Evolutionary conservation across 2,113 vertebrate species (phyloP), one percentile per base, ranked within the genome.

Genomic region (Chloropsis hardwickii): DNA sequence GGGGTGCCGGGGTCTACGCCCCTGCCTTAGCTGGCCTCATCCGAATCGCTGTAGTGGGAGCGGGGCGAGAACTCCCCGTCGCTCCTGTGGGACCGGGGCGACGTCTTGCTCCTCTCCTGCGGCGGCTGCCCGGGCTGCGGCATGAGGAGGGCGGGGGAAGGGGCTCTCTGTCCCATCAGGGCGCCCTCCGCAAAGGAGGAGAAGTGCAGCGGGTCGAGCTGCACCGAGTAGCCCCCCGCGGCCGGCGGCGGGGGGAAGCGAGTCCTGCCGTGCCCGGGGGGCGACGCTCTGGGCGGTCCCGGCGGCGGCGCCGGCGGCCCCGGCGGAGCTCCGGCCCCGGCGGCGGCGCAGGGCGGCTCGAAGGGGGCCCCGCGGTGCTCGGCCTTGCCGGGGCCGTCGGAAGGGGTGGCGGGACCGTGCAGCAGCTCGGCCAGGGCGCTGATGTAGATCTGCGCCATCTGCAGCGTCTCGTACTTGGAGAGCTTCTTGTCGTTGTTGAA

Each of bases 391-490:
- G 92, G 87, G 47, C 91, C 47, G 95, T 96, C 81, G 61, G 93
- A 14, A 80, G 95, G 33, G 86, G 97, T n/a, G 90, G 92, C 31
- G 95, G 98, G 91, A 37, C 96, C 97, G 73, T 99, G 96, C 35
- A 99, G 98, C 77, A 99, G 98, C 58, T 99, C 99, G 7, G 99
- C 99, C 92, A 99, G 96, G 10, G 99, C 99, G 91, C 98, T 99
- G 97, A 99, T 99, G 98, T 99, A 99, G 97, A 99, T 99, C 96
- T 99, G 99, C 23, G 99, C 99, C 99, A 99, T 99, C 97, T 99
- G 99, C 73, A 99, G 95, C n/a, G 99, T 99, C 95, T 99, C 99
- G 53, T 99, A 99, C 83, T 99, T 99, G 95, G 99, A 99, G 58
- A 99, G 98, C 95, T 99, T 99, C 97, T 99, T 99, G 98, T 99